Evolutionary conservation across 2,113 vertebrate species (phyloP).

Genomic region (Recurvirostra avosetta): DNA sequence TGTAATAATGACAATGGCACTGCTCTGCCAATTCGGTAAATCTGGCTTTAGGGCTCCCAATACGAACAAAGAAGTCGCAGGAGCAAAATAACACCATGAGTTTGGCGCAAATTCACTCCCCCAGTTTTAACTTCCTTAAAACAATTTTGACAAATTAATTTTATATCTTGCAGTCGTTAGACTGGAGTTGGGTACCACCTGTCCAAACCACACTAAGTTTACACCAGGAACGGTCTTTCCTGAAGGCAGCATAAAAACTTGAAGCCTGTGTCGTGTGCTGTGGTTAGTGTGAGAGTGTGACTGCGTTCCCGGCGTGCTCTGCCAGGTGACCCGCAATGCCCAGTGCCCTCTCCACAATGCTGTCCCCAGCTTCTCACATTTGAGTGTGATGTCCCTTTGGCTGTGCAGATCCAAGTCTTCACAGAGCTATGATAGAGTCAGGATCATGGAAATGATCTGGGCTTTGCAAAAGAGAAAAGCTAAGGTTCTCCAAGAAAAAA

Average conservation of each 20-base stretch:
- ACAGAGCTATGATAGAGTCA: neutral
- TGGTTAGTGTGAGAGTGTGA: neutral
- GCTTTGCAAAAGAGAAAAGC: neutral
- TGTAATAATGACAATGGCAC: neutral
- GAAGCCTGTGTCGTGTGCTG: accelerated
- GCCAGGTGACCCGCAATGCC: neutral
- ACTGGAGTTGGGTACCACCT: neutral
- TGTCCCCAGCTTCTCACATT: neutral
- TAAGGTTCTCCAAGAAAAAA: neutral
- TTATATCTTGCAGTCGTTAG: neutral
- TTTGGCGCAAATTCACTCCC: neutral
- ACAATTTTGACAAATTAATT: neutral
- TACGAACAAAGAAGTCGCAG: neutral
- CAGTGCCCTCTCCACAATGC: neutral
- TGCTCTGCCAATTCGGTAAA: neutral
- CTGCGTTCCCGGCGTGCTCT: neutral
- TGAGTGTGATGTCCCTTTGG: neutral
- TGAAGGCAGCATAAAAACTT: neutral
- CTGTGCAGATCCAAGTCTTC: neutral
- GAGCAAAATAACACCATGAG: neutral
- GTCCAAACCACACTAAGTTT: neutral
- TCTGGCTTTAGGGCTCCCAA: neutral
- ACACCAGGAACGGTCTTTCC: neutral
- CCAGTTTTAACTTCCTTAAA: neutral
- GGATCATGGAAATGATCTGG: neutral